These are phyloP conservation scores for Schizopygopsis pylzovi DNA, from an alignment of 2,797 vertebrate species.

Conservation along the genomic window DNA sequence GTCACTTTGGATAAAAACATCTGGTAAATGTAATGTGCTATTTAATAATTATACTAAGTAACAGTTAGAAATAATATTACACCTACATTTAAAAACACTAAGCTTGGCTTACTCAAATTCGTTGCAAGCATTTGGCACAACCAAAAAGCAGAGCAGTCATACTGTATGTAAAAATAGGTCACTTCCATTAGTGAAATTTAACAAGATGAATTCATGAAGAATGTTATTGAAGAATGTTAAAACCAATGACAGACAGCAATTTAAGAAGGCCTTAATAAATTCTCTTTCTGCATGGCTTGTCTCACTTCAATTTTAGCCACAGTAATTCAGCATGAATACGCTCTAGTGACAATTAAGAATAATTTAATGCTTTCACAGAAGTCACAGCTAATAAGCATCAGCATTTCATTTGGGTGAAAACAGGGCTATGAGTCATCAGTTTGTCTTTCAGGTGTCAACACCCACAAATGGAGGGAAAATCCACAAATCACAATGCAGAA, in stretches of 20 bases:
- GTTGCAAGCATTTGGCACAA: neutral
- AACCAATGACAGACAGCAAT: conserved; percentile 26
- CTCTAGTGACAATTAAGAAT: conserved; percentile 59
- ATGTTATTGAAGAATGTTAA: neutral
- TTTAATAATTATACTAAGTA: neutral
- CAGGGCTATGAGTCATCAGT: conserved; percentile 9
- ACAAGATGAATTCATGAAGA: neutral
- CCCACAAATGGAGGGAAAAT: conserved; percentile 23
- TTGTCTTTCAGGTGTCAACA: conserved; percentile 38
- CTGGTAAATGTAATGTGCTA: no score
- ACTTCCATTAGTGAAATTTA: neutral
- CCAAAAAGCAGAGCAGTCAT: neutral
- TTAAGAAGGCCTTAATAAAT: conserved; percentile 61
- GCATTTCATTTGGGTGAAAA: conserved; percentile 42
- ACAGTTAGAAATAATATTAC: no score
- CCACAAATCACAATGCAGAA: conserved; percentile 1
- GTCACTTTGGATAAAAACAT: no score
- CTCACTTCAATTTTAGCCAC: conserved; percentile 45
- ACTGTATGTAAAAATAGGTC: neutral
- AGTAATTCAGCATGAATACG: conserved; percentile 36
- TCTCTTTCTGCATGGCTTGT: conserved; percentile 48
- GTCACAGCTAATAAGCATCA: conserved; percentile 55
- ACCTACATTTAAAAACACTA: no score
- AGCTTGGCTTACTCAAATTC: neutral
- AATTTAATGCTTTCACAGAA: conserved; percentile 54